Evolutionary conservation across 1,140 invertebrate species (phyloP), one percentile per base, ranked within the genome.

Genomic region (Trachymyrmex cornetzi): DNA sequence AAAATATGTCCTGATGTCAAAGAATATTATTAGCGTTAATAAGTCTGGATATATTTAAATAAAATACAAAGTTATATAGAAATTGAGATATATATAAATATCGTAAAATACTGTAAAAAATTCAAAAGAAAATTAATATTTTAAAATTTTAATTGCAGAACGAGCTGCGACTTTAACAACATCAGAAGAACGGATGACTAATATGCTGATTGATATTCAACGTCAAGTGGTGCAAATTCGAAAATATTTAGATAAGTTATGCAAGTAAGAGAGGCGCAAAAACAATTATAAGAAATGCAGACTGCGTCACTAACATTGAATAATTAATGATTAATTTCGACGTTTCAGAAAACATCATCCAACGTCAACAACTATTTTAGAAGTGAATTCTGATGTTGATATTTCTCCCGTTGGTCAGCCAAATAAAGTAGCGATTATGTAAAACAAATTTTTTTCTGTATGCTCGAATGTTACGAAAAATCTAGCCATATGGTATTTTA

Each of bases 261-360:
- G 92, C 85, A 89, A 88, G 92, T 92, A 55, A 71, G 38, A 27
- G n/a, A 2, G 9, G 19, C 2, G 2, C 11, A 2, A 59, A n/a
- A 16, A 6, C 19, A 19, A 19, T 16, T 30, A n/a, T 34, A 24
- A 59, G 16, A 44, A 27, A 66, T 53, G 12, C 30, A 24, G 44
- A 34, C 22, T n/a, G 19, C 57, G 38, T 53, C 1, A 34, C 11
- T 48, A 44, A 27, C 14, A 19, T 48, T 53, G 27, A 0, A 19
- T 53, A 53, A 72, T 59, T 64, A 34, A 24, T 0, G 19, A 44
- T 72, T 79, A 61, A 85, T 71, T 16, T 86, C 2, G 14, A 38
- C n/a, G 50, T 74, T 89, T 71, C 22, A 92, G 90, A 11, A 87
- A 87, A 61, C 87, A 89, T 75, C 84, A 81, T 50, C 63, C 79